Conservation (phyloP, 2,888 invertebrate genomes). For the Erebia aethiops region DNA sequence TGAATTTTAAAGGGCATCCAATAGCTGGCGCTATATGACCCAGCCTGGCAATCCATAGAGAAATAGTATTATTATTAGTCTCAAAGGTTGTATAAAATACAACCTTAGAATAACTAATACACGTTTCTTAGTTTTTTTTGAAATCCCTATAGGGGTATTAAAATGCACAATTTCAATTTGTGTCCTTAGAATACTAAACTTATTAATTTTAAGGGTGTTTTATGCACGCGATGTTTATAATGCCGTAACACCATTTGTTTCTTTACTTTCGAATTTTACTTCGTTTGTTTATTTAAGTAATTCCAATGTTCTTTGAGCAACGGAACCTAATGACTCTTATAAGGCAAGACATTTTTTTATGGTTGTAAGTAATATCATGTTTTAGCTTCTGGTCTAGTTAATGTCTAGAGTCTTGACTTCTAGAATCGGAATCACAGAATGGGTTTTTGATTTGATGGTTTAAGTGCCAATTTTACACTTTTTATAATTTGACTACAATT, state of each 20-base stretch:
- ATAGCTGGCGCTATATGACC: too few relatives aligned
- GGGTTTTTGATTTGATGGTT: background rate
- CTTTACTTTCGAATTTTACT: background rate
- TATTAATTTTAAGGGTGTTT: background rate
- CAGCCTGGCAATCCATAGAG: too few relatives aligned
- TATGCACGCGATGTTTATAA: background rate
- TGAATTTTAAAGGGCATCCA: too few relatives aligned
- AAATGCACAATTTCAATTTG: background rate
- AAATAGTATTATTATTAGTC: too few relatives aligned
- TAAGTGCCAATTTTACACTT: background rate
- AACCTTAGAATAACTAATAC: too few relatives aligned
- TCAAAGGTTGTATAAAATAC: too few relatives aligned
- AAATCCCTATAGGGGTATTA: too few relatives aligned
- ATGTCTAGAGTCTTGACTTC: background rate
- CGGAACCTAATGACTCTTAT: background rate
- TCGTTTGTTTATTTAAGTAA: background rate
- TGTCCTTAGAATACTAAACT: background rate
- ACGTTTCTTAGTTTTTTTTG: too few relatives aligned
- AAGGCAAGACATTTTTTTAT: background rate
- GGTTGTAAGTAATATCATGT: background rate
- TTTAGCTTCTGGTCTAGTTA: background rate
- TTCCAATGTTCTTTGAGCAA: slow-evolving; percentile 1
- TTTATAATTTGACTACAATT: background rate
- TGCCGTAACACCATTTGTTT: background rate
- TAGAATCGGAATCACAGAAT: background rate